phyloP scores from a whole-genome alignment of 2,888 invertebrate species.

The Agapostemon virescens region DNA sequence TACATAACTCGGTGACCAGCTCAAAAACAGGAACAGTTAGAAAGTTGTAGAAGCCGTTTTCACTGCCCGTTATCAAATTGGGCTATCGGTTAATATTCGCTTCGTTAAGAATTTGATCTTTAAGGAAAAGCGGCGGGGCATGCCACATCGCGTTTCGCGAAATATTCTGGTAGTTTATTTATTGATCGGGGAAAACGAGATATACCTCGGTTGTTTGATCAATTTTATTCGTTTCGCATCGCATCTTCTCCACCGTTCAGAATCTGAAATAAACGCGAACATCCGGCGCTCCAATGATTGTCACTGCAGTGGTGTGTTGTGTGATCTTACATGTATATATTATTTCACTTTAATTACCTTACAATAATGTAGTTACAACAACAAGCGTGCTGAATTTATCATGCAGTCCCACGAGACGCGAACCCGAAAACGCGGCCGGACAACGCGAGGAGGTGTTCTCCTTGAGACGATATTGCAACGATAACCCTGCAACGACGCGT shows the following conservation, averaged over 20 bases:
- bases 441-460: constrained; percentile 37
- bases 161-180: background rate
- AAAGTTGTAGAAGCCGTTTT: constrained; percentile 29
- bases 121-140: background rate
- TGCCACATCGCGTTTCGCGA: background rate
- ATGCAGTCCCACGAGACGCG: constrained; percentile 46
- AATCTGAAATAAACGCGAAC: background rate
- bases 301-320: constrained; percentile 14
- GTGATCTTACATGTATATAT: constrained; percentile 48
- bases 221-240: background rate
- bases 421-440: constrained; percentile 44
- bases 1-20: constrained; percentile 10
- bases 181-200: background rate
- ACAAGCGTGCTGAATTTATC: constrained; percentile 52
- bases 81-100: constrained; percentile 13
- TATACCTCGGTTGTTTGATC: background rate
- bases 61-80: background rate
- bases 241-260: background rate
- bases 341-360: constrained; percentile 62
- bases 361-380: constrained; percentile 57
- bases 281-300: background rate
- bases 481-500: constrained; percentile 9
- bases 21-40: constrained; percentile 31
- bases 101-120: background rate
- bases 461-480: constrained; percentile 21